Base-by-base conservation (phyloP, 2,113 vertebrate species). In the Chionis minor region DNA sequence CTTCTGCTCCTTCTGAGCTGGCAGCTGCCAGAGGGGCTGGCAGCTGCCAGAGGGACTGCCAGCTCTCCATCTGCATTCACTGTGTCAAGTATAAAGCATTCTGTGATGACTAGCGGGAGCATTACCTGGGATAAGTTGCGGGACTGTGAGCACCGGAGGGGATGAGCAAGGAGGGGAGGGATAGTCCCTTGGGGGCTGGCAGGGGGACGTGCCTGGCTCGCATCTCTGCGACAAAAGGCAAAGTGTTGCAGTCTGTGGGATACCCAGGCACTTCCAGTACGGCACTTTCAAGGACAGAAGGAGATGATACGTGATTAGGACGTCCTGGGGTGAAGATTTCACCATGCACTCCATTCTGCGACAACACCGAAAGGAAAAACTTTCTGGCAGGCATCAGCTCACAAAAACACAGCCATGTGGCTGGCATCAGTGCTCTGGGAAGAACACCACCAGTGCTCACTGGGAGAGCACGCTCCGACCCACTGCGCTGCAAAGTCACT, bases 21-120 rank as follows among this genome's bases (percentile, higher is more conserved):
- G 72, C 87, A 92, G 92, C 83, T 97, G 94, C 71, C 90, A 85
- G 85, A 87, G 81, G 77, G 47, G 81, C 91, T 96, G 86, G 65
- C 86, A 91, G 86, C 73, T 97, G 94, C 71, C 90, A 85, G 85
- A 87, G 81, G 77, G 47, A 83, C 91, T 96, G 86, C 69, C 86
- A 91, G 86, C 73, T 83, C 91, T 74, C 84, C 11, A 12, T 32
- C 86, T 94, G 84, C 84, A 72, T 45, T 75, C 47, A 17, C 89
- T 79, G 84, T 3, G 0, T 56, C 84, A 65, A 33, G 81, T 35
- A 10, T 21, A 72, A 91, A 92, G 81, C 1, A 2, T 32, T 91
- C 81, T 61, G 49, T 3, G 7, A 40, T 8, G 52, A 56, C 38
- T 13, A 17, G 27, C 40, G 40, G 45, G 30, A 95, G 62, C 33